phyloP scores from a whole-genome alignment of 64 coral and sea anemone genomes.

The Actinia tenebrosa region DNA sequence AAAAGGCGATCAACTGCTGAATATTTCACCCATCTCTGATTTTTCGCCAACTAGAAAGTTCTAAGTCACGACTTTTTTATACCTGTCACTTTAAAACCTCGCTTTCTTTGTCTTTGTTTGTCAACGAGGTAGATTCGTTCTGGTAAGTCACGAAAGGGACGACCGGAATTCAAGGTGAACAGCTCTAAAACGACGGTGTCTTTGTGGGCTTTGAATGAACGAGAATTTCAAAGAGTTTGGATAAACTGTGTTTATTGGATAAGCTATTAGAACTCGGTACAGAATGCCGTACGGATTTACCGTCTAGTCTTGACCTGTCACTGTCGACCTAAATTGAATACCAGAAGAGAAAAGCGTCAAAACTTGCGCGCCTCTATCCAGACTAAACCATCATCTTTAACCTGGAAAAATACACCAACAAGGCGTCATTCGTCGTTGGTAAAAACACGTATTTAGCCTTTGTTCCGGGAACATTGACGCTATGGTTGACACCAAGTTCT shows the following conservation, averaged over 20 bases:
- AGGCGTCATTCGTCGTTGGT: neutral
- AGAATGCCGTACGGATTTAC: conserved; percentile 1
- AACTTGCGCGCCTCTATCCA: neutral
- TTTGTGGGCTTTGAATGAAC: conserved; percentile 22
- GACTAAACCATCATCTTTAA: conserved; percentile 2
- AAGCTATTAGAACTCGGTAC: conserved; percentile 4
- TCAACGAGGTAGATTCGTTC: neutral
- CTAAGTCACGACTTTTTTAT: neutral
- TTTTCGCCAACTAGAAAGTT: neutral
- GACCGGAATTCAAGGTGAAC: neutral
- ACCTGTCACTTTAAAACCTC: neutral
- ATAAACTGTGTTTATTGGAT: conserved; percentile 17
- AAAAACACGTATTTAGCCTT: conserved; percentile 10
- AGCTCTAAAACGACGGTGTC: neutral
- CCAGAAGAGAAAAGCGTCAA: neutral
- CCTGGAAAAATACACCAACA: neutral
- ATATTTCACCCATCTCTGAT: neutral
- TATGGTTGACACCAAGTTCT: conserved; percentile 75
- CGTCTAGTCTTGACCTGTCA: conserved; percentile 5
- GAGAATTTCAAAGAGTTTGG: neutral
- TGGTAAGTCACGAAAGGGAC: neutral
- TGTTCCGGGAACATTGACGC: neutral
- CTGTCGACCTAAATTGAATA: neutral
- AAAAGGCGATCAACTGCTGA: neutral
- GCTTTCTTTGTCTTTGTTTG: conserved; percentile 21